Evolutionary conservation across 2,113 vertebrate genomes (phyloP).

Genomic region (Irena cyanogastra): DNA sequence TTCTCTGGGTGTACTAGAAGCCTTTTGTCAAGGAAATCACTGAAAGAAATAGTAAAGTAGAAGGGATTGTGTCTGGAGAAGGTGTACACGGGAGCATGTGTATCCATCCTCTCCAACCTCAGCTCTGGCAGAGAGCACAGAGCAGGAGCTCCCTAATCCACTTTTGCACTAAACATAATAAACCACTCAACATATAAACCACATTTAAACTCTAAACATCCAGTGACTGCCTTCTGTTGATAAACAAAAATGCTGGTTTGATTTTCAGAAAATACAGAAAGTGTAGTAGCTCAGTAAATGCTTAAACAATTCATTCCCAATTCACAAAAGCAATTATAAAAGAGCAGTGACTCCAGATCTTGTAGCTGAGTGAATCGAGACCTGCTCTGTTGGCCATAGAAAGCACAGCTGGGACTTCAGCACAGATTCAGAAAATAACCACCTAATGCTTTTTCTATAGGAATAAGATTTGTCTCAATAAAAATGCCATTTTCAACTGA

Average conservation of each 20-base stretch:
- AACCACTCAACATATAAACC: neutral
- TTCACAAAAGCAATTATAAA: slow-evolving; percentile 53
- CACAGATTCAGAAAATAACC: neutral
- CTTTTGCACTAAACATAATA: neutral
- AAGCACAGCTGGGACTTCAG: neutral
- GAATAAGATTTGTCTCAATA: slow-evolving; percentile 4
- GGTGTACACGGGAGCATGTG: accelerated
- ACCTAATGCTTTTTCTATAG: neutral
- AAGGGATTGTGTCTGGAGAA: neutral
- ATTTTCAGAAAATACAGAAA: neutral
- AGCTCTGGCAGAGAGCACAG: neutral
- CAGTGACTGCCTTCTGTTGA: neutral
- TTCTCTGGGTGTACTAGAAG: neutral
- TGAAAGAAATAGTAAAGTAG: neutral
- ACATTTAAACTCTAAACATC: neutral
- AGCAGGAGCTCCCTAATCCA: neutral
- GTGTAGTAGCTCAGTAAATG: slow-evolving; percentile 4
- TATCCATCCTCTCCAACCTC: neutral
- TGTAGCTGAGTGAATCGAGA: neutral
- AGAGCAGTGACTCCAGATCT: neutral
- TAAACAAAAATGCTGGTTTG: neutral
- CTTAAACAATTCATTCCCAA: slow-evolving; percentile 31
- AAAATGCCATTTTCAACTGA: slow-evolving; percentile 28
- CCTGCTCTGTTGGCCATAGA: neutral
- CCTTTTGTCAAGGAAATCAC: neutral